phyloP scores from a whole-genome alignment of 2,797 vertebrate genomes.

The Todus mexicanus region DNA sequence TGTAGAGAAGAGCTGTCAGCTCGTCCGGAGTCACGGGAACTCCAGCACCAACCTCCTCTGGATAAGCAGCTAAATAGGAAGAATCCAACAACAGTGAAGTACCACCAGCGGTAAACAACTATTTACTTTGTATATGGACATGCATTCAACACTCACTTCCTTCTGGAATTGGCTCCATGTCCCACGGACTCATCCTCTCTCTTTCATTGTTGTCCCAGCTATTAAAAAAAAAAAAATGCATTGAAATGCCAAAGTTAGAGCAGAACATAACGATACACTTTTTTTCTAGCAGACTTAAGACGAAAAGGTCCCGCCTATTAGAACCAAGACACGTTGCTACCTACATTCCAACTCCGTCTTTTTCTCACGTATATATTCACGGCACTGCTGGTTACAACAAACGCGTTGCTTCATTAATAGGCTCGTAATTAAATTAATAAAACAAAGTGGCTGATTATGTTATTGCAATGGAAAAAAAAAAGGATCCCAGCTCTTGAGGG shows the following conservation, averaged over 20 bases:
- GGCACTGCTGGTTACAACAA: neutral
- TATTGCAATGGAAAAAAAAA: neutral
- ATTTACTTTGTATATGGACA: neutral
- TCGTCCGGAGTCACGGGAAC: conserved; percentile 92
- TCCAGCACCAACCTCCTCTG: conserved; percentile 91
- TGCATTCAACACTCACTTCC: conserved; percentile 81
- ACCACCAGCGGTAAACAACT: neutral
- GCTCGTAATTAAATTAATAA: neutral
- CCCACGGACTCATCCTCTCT: conserved; percentile 98
- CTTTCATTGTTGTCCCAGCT: conserved; percentile 98
- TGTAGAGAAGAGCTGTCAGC: conserved; percentile 88
- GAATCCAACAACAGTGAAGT: conserved; percentile 31
- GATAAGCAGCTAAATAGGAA: conserved; percentile 81
- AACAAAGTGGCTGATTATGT: neutral
- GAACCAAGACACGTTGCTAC: neutral
- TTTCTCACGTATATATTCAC: neutral
- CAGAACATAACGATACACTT: neutral
- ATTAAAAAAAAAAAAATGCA: conserved; percentile 32
- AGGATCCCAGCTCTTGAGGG: neutral
- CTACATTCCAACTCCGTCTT: neutral
- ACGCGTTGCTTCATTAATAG: neutral
- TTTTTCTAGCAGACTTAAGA: neutral
- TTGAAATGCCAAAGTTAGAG: neutral
- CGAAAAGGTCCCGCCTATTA: neutral
- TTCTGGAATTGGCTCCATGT: conserved; percentile 96